Evolutionary conservation across 37 sponge, comb jelly and placozoan genomes (phyloP), one percentile per base, ranked within the genome.

Genomic region (Lycopodina hypogea): DNA sequence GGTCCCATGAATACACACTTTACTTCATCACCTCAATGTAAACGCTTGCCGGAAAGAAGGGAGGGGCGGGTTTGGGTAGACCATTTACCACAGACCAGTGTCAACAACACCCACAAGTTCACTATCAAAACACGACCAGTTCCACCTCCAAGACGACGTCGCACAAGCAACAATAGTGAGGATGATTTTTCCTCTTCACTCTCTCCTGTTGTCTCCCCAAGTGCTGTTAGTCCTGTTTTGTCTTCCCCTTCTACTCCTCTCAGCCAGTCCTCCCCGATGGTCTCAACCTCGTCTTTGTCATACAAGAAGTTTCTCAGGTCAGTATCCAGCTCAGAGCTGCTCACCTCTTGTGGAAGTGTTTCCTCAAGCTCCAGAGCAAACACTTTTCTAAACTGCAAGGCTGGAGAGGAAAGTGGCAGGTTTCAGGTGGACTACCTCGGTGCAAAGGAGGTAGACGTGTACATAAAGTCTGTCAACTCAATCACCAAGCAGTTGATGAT

Each of bases 401-500:
- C 63, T 0, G 87, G 87, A 15, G 72, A 69, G 23, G 82, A 76
- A 19, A 26, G n/a, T 24, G 76, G 72, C 4, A 19, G 40, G 26
- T 87, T 61, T 72, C 30, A 29, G 18, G 84, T 73, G 7, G 80
- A 69, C 53, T 89, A 89, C 36, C 79, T 89, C 24, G 89, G 89
- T 22, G 39, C 45, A n/a, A 65, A 75, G 32, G 79, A 83, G 55
- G 55, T 83, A 33, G 84, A 89, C 63, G 34, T 55, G 2, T 89
- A 79, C 56, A 40, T 50, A 1, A 62, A 73, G 1, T 42, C 38
- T 40, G 75, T 83, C 0, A 55, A 89, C 52, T 50, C 59, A 7
- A 56, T 73, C 36, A 84, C 89, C 0, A 78, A 75, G 50, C 45
- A 83, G 36, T 68, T 88, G 1, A 28, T 65, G 34, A 35, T 75